A percentile compares a stretch with the other conserved stretches of the same genome.
phyloP scores from a whole-genome alignment of 2,113 vertebrate genomes.

The Grammomys surdaster region DNA sequence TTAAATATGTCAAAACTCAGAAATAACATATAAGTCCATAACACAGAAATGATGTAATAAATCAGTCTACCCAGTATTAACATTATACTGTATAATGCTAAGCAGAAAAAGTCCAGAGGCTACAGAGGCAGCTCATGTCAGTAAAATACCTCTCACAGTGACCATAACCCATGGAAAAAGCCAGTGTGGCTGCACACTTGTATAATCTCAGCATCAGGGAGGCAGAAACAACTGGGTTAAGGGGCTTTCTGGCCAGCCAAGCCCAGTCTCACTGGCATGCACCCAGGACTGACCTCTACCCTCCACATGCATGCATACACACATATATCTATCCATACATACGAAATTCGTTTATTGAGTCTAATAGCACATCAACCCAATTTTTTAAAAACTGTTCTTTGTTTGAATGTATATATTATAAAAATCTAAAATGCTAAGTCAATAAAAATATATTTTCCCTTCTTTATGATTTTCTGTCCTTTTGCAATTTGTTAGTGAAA shows the following conservation, averaged over 20 bases:
- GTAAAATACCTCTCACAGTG: background rate
- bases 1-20: background rate
- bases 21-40: background rate
- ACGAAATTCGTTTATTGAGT: slow-evolving; percentile 34
- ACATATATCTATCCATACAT: background rate
- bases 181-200: background rate
- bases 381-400: slow-evolving; percentile 4
- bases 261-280: background rate
- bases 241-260: background rate
- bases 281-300: background rate
- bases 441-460: slow-evolving; percentile 33
- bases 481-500: slow-evolving; percentile 30
- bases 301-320: background rate
- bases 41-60: background rate
- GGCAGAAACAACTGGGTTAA: background rate
- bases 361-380: slow-evolving; percentile 26
- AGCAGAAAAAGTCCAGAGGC: background rate
- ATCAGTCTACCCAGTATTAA: background rate
- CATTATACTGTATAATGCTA: background rate
- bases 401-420: background rate
- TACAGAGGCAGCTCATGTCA: background rate
- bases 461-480: slow-evolving; percentile 44
- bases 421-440: slow-evolving; percentile 35
- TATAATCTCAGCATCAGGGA: background rate
- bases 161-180: background rate